phyloP scores from a whole-genome alignment of 2,888 invertebrate species.

The Nebria salina region DNA sequence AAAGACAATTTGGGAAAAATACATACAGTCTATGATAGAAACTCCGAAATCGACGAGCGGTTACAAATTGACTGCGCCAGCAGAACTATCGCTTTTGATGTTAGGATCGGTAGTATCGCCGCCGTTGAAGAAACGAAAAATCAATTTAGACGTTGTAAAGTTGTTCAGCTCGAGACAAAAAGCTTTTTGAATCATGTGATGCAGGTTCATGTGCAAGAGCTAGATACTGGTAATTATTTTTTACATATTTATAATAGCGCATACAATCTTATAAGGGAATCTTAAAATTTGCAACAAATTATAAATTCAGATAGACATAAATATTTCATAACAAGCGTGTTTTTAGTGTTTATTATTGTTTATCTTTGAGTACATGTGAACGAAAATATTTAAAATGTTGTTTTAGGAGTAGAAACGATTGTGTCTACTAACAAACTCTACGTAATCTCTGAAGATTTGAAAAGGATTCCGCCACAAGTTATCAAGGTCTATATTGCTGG shows the following conservation, averaged over 20 bases:
- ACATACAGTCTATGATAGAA: constrained; percentile 50
- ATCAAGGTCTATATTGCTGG: constrained; percentile 53
- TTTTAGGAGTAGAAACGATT: constrained; percentile 62
- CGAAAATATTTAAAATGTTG: no score
- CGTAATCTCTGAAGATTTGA: constrained; percentile 66
- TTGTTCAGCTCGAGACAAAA: constrained; percentile 62
- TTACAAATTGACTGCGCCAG: constrained; percentile 53
- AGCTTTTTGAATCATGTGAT: constrained; percentile 53
- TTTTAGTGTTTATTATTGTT: no score
- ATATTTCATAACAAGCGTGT: no score
- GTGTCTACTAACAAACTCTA: constrained; percentile 63
- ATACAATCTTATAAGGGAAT: background rate
- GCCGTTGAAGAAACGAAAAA: constrained; percentile 64
- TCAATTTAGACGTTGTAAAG: constrained; percentile 68
- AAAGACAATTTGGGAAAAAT: constrained; percentile 53
- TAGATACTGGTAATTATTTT: constrained; percentile 24
- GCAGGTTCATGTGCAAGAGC: constrained; percentile 36
- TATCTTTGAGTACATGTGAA: no score
- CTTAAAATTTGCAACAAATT: no score
- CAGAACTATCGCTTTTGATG: constrained; percentile 54
- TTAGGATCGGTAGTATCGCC: constrained; percentile 68
- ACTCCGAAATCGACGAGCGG: constrained; percentile 53
- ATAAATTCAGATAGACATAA: no score
- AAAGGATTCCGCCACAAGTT: constrained; percentile 62
- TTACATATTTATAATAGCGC: background rate